Base-by-base conservation (phyloP, 2,888 invertebrate genomes). In the Amblyjoppa proteus region DNA sequence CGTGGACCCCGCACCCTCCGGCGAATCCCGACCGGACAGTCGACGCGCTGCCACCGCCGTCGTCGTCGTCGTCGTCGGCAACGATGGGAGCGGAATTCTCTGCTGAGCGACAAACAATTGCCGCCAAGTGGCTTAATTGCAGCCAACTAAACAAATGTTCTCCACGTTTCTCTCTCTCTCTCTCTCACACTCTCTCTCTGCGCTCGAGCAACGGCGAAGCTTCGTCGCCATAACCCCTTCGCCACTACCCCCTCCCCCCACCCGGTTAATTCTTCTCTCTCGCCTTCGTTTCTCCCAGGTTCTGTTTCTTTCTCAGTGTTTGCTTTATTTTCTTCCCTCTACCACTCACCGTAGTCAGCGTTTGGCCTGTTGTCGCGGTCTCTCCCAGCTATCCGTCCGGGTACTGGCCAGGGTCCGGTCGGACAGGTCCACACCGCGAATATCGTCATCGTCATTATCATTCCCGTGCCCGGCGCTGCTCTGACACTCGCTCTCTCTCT, bases 41-140 rank as follows among this genome's bases (percentile, higher is more conserved):
- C 79, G 61, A 69, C 53, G 53, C 73, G 38, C 53, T 49, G 77
- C 70, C 79, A 45, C 45, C 84, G 61, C 38, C 77, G 68, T 85
- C 88, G 66, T 28, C 77, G 58, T 71, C 64, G 68, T 51, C 69
- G 49, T 31, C 74, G 64, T 38, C 81, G 64, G 28, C 76, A 69
- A 49, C 92, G 91, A 90, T 92, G 92, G 93, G 93, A 92, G 93
- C 92, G 93, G 93, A 94, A 94, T 94, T 93, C 93, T 94, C 90
- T 93, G 93, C 93, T 92, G 93, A 94, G 94, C 93, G 94, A 93
- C 94, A 94, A 94, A 94, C 94, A 94, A 94, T 94, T 94, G 94
- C 93, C 92, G 93, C 92, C 94, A 94, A 94, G 94, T 94, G 94
- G 94, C 94, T 94, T 94, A 94, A 94, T 94, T 94, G 93, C 93